These are phyloP conservation scores for Ylistrum balloti DNA, from an alignment of 1,140 invertebrate species.

Conservation along the genomic window DNA sequence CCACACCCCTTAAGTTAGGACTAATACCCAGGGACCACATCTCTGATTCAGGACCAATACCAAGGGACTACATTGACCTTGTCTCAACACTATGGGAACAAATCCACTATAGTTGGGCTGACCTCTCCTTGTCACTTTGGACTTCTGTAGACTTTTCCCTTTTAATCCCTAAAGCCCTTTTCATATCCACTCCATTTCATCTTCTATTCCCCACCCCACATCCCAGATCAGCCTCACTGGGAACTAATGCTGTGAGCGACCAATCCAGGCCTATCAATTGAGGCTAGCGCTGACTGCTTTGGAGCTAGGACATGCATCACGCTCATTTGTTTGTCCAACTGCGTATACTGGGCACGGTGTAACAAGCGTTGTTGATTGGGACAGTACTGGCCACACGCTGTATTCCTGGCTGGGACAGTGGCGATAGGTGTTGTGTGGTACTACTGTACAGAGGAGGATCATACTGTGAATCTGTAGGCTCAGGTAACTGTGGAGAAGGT, in stretches of 20 bases:
- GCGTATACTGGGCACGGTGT: background rate
- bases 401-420: background rate
- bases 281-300: background rate
- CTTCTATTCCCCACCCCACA: background rate
- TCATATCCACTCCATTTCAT: no score
- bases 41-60: background rate
- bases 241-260: background rate
- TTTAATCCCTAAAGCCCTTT: no score
- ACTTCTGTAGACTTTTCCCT: no score
- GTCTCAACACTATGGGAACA: no score
- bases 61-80: background rate
- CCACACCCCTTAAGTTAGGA: no score
- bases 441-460: background rate
- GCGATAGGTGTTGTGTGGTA: background rate
- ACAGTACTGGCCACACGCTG: background rate
- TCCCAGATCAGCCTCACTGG: background rate
- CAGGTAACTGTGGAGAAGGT: background rate
- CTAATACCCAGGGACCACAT: background rate
- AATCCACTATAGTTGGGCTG: no score
- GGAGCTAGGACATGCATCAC: constrained; percentile 22
- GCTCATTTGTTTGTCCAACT: constrained; percentile 38
- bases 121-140: no score
- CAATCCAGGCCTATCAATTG: background rate
- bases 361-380: background rate
- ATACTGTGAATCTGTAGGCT: background rate